Percentiles rank a stretch among this genome's conserved stretches.
Conservation (phyloP, 2,113 vertebrate species). For the Lagenorhynchus albirostris region DNA sequence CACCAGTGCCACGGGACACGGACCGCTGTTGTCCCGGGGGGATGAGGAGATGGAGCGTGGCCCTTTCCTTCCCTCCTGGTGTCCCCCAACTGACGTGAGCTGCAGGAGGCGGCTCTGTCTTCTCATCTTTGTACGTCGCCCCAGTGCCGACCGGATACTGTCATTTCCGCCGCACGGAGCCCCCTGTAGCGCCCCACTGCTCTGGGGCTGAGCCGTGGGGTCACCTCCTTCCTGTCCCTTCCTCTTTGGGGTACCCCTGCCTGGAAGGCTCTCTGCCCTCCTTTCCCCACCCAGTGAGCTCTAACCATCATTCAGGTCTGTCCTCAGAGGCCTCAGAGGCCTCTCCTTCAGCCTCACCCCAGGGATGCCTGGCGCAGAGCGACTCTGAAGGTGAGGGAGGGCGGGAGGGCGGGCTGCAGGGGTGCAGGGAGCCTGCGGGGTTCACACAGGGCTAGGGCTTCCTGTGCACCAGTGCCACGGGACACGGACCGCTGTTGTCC, state of each 20-base stretch:
- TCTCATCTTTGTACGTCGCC: fast-evolving
- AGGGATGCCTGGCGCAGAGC: too few species aligned
- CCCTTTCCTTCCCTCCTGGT: neutral
- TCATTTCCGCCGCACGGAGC: neutral
- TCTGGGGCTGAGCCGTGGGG: neutral
- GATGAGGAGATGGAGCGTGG: neutral
- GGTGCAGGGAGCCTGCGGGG: neutral
- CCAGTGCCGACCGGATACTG: neutral
- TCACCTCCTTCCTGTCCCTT: neutral
- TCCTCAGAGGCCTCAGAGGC: neutral
- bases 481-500: neutral
- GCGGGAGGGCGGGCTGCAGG: too few species aligned
- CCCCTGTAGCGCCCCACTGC: neutral
- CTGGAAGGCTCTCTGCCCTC: neutral
- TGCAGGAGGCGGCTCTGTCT: neutral
- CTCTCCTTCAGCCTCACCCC: too few species aligned
- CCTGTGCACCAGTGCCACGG: fast-evolving
- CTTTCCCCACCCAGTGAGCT: neutral
- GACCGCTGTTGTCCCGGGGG: neutral
- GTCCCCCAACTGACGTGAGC: fast-evolving
- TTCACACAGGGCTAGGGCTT: fast-evolving
- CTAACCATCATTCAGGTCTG: neutral
- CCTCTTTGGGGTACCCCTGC: neutral
- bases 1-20: fast-evolving
- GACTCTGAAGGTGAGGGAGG: too few species aligned